Evolutionary conservation across 2,797 vertebrate species (phyloP), one percentile per base, ranked within the genome.

Genomic region (Characodon lateralis): DNA sequence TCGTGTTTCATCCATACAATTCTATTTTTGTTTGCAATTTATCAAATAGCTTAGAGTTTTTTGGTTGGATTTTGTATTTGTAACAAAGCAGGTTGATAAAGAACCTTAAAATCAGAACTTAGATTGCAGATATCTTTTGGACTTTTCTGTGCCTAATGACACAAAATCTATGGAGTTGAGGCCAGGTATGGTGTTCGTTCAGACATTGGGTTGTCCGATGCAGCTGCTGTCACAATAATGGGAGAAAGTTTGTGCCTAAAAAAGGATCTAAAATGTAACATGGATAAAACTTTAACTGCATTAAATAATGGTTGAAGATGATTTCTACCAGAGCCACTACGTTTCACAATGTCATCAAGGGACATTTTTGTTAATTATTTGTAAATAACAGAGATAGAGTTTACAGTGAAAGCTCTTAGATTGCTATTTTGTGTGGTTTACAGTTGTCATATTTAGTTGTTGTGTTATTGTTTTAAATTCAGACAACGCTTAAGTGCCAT

Each of bases 401-500:
- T 65, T 65, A 31, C 28, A 65, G 16, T 35, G 28, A 61, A 61
- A 26, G 22, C 31, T 28, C 16, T 61, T 61, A 61, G 26, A 14
- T 31, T 61, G 58, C 16, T 3, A 51, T 35, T 35, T 35, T 35
- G 35, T 51, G 50, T 51, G 50, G 50, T 9, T 51, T 48, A 48
- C 48, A 14, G 48, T 14, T 12, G 48, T 2, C 48, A 46, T 46
- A 46, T 7, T 46, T 46, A 46, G 43, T 48, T 13, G 9, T 48
- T 48, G 9, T 48, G 48, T 48, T 48, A 48, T 48, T 48, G 48
- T 48, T 48, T 48, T 48, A 48, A 48, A 48, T 48, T 14, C 48
- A 48, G 48, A 48, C 48, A 48, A 35, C 35, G 35, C 35, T 35
- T 35, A 35, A 35, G 35, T 35, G 88, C 78, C 72, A 41, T 71